Base-by-base conservation (phyloP, 1,140 invertebrate species). In the Phenacoccus solenopsis region DNA sequence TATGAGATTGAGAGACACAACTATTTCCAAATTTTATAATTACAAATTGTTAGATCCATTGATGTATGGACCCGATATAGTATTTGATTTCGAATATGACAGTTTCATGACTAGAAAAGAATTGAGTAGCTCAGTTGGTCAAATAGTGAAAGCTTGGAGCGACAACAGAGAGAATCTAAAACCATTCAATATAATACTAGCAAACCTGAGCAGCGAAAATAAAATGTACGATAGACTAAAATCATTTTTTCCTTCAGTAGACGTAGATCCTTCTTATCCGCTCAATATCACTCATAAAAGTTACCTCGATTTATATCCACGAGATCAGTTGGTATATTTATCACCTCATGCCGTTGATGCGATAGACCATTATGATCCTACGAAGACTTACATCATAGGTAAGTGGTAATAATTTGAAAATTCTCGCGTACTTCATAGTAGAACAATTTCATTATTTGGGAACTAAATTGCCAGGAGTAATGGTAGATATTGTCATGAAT, bases 321-420 rank as follows among this genome's bases (percentile, higher is more conserved):
- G 85, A 78, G 79, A 91, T 9, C 82, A 88, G 72, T 78, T 97
- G 22, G 87, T 96, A 1, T 96, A 96, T 79, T 80, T 97, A 22
- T 90, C 91, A 56, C 92, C 93, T 21, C 86, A 96, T 80, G 87
- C 87, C 73, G 80, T 81, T 24, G 80, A 87, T 59, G 83, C 87
- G 74, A 74, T 96, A 69, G 77, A 76, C 12, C 75, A 81, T 25
- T 94, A 84, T 80, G 86, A 93, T 81, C 83, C 83, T 75, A 85
- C 94, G 78, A 84, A 85, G 72, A 78, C 93, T 20, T 96, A 96
- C 76, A 92, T 97, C 68, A 84, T 97, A 73, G 94, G 93, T 76
- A 72, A 70, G 38, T 4, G n/a, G n/a, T n/a, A n/a, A n/a, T n/a
- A n/a, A n/a, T n/a, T n/a, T n/a, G n/a, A n/a, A n/a, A n/a, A n/a